Evolutionary conservation across 2,113 vertebrate genomes (phyloP), one percentile per base, ranked within the genome.

Genomic region (Carettochelys insculpta): DNA sequence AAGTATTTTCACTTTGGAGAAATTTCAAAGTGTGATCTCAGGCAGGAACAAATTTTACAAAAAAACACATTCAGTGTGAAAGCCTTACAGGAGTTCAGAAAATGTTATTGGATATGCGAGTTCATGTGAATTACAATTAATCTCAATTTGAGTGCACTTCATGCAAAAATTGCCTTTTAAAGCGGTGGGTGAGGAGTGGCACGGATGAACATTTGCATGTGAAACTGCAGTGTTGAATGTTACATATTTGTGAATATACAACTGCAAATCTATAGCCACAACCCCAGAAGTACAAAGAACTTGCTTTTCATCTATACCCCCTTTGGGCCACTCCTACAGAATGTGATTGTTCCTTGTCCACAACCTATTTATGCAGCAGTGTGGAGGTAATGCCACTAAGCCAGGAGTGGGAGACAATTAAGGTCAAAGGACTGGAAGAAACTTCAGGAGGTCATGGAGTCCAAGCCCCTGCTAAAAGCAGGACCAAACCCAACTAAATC

Each of bases 21-120:
- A 58, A 80, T 79, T 68, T 85, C 90, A 86, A 92, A 84, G 65
- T 19, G 29, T 79, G 61, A 90, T 61, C 88, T 88, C 54, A 54
- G 61, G 27, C 54, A 54, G 61, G 27, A 38, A 13, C 80, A 80
- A 56, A 52, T 80, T 78, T 89, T 89, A 68, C 31, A n/a, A 90
- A n/a, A 38, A 92, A 86, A 82, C 3, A 24, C 3, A 47, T 85
- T 82, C 38, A 86, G 47, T 84, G 94, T 89, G 24, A 51, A 95
- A 73, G 88, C 48, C 51, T 61, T 78, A 75, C 20, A 48, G 54
- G 34, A 82, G 75, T 82, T 95, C 92, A 83, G 48, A 17, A 87
- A 88, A 48, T 75, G 80, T 38, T 9, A 10, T 83, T 94, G 19
- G 7, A 3, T 73, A 47, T 93, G 75, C 22, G 83, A 29, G 17